Percentiles rank a stretch among this genome's conserved stretches.
These are phyloP conservation scores for Thalassoma bifasciatum DNA, from an alignment of 2,113 vertebrate genomes.

Conservation along the genomic window DNA sequence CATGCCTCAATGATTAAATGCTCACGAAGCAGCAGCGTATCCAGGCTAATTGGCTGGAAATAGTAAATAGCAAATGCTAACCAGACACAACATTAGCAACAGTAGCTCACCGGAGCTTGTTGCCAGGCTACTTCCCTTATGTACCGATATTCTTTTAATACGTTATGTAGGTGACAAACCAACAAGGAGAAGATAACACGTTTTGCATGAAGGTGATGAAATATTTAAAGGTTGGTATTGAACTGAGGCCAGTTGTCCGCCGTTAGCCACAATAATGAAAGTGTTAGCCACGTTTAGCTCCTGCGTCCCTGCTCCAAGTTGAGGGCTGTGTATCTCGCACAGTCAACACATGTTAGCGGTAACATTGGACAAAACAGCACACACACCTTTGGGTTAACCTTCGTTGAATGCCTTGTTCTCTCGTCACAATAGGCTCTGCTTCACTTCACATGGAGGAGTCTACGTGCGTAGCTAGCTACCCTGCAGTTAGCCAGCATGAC, in stretches of 20 bases:
- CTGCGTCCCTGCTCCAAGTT: neutral
- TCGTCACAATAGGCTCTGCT: neutral
- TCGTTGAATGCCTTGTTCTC: slow-evolving; percentile 1
- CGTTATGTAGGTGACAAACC: neutral
- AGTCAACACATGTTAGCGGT: neutral
- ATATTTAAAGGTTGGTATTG: neutral
- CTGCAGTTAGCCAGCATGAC: slow-evolving; percentile 1
- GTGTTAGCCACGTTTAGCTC: neutral
- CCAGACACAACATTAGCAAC: slow-evolving; percentile 15
- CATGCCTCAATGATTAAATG: too few relatives aligned
- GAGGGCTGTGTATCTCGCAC: neutral
- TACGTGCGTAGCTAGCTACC: slow-evolving; percentile 23
- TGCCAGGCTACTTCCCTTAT: too few relatives aligned
- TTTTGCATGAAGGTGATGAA: neutral
- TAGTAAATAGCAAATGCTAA: slow-evolving; percentile 14
- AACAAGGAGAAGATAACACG: neutral
- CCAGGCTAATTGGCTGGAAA: neutral
- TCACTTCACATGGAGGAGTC: slow-evolving; percentile 8
- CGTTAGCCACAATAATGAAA: slow-evolving; percentile 29
- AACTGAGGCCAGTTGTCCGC: slow-evolving; percentile 1
- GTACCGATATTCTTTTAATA: neutral
- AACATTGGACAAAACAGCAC: neutral
- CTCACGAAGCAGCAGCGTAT: too few relatives aligned
- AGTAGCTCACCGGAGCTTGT: neutral
- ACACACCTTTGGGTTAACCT: slow-evolving; percentile 13